These are phyloP conservation scores for Rhodophaea formosa DNA, from an alignment of 2,888 invertebrate genomes.

Conservation along the genomic window DNA sequence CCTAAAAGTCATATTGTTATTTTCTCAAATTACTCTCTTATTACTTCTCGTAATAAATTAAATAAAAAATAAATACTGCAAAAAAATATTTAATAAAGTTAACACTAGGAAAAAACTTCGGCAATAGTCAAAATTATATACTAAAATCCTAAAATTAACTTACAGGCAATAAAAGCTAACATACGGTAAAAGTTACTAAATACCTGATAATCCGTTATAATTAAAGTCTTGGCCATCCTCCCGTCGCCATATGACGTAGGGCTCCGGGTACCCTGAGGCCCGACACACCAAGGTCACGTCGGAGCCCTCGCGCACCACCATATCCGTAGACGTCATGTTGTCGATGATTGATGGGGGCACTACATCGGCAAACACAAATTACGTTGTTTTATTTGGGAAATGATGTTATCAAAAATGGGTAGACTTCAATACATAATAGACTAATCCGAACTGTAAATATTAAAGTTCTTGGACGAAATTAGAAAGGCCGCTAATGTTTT, in stretches of 20 bases:
- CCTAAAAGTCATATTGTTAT: too few species aligned
- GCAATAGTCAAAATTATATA: too few species aligned
- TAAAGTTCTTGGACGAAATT: too few species aligned
- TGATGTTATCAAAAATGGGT: neutral
- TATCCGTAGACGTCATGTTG: conserved; percentile 94
- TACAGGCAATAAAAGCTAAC: too few species aligned
- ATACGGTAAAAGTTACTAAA: too few species aligned
- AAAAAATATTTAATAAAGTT: too few species aligned
- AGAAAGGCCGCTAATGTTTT: too few species aligned
- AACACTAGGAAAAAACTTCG: too few species aligned
- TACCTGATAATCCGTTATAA: conserved; percentile 93
- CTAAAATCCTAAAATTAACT: too few species aligned
- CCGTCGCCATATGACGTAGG: conserved; percentile 95
- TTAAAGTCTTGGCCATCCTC: conserved; percentile 94
- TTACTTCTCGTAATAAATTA: too few species aligned
- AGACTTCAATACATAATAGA: neutral
- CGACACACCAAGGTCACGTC: conserved; percentile 94
- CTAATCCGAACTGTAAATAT: neutral
- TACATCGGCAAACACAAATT: conserved; percentile 46
- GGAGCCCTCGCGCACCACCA: conserved; percentile 94
- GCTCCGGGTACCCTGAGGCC: conserved; percentile 93
- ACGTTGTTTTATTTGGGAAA: neutral
- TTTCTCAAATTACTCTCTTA: too few species aligned
- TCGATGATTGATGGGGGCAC: conserved; percentile 95
- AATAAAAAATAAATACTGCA: too few species aligned